Base-by-base conservation (phyloP, 2,113 vertebrate genomes). In the Podarcis muralis region DNA sequence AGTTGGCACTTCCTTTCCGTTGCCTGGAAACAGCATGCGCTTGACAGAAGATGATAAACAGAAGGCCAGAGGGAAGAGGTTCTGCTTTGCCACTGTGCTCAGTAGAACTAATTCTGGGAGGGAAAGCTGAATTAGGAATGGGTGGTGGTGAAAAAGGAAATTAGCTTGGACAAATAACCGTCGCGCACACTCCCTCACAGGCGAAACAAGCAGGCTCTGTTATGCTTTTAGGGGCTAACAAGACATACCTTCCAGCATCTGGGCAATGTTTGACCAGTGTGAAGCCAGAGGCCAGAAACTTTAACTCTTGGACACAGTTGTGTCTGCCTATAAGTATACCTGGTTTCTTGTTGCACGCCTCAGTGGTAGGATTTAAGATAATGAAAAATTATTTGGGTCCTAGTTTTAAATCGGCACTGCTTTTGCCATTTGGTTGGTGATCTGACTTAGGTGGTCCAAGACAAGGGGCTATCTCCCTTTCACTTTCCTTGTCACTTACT, bases 21-120 rank as follows among this genome's bases (percentile, higher is more conserved):
- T 95, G 93, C 95, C 65, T 0, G 2, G 96, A 88, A 95, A 96
- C 93, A 6, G 11, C 92, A 89, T 84, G 94, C 89, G 90, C 89
- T 93, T 91, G 92, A 93, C 93, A 92, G 82, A 65, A 92, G 91
- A 92, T 85, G 40, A 89, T 83, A 86, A 92, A 93, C 92, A 92
- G 86, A 88, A 92, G 88, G 83, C 72, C 89, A 90, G 77, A 37
- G 85, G 84, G 57, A 79, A 82, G 90, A 92, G 87, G 85, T 68
- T 65, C 78, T 82, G 87, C 88, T 86, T 48, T 69, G 62, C 79
- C 72, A 23, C 71, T 82, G 84, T 43, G 18, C 84, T 77, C 57
- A 25, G 40, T 48, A 68, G 71, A 86, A 83, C 59, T 69, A 83
- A 88, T 76, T 72, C 79, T 59, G 71, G 84, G 32, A 82, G 84